Evolutionary conservation across 2,113 vertebrate species (phyloP), one percentile per base, ranked within the genome.

Genomic region (Terrapene triunguis): DNA sequence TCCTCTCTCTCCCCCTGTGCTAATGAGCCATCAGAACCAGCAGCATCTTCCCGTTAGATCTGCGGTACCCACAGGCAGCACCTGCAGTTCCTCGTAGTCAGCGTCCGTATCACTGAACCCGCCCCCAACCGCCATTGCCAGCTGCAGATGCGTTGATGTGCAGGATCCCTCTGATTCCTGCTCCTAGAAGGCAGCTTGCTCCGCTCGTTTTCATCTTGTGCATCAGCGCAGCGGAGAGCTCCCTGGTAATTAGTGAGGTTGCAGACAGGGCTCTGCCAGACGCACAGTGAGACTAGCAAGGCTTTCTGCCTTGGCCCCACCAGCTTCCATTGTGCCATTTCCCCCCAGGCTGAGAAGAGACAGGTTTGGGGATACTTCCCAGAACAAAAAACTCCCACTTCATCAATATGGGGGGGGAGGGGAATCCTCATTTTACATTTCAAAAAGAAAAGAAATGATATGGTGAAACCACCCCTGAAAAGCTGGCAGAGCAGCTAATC

Each of bases 231-330:
- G 22, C 51, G 7, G 92, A 62, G 47, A 62, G 1, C 76, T 44
- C 82, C n/a, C 53, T 13, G 62, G 44, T 2, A 7, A 14, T 47
- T 22, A 2, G 0, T 1, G 74, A 27, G 85, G 50, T 44, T 35
- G 57, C 91, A 50, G 86, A 3, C 3, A 16, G 59, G 35, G 2
- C 76, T 47, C 32, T 5, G 32, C 32, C 35, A 2, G 72, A 27
- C 0, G 2, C 8, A 12, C 0, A 8, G 74, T 24, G 35, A 32
- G 90, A 8, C 32, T 44, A 25, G 65, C 44, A 44, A 1, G 25
- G 10, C 53, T 2, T 48, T 54, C 6, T 32, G 22, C 17, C 38
- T 78, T 9, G 9, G 0, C 0, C 29, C 48, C 85, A 16, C 1
- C 0, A 24, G n/a, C n/a, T 6, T 3, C 19, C 79, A 6, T 7